phyloP scores from a whole-genome alignment of 2,797 vertebrate genomes.

The Malurus leucopterus region DNA sequence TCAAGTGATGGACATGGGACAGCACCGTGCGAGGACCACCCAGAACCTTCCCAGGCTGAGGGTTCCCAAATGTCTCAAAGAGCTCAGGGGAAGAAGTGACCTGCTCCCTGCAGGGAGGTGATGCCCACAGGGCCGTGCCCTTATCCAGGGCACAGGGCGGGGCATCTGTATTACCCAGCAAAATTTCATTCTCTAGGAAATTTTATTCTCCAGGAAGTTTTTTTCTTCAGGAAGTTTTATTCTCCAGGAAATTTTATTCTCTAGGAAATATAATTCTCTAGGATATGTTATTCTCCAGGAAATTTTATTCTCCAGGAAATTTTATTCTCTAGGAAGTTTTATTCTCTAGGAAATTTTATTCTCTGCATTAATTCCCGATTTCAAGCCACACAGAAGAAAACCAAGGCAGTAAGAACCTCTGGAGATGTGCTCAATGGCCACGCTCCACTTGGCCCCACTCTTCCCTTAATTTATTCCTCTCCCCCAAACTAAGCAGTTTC shows the following conservation, averaged over 20 bases:
- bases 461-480: not conserved
- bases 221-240: no score
- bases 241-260: not conserved
- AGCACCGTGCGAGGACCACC: not conserved
- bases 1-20: fast-evolving
- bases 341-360: no score
- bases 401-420: not conserved
- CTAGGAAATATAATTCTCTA: no score
- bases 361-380: not conserved
- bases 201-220: no score
- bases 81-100: not conserved
- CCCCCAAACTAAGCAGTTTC: not conserved
- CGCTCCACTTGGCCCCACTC: fast-evolving
- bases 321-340: no score
- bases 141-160: fast-evolving
- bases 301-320: not conserved
- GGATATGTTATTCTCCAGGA: not conserved
- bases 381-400: not conserved
- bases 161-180: fast-evolving
- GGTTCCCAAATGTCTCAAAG: not conserved
- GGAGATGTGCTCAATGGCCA: not conserved
- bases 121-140: fast-evolving
- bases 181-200: not conserved
- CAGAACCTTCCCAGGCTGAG: not conserved
- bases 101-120: fast-evolving